phyloP scores from a whole-genome alignment of 1,140 invertebrate genomes.

The Caerostris extrusa region DNA sequence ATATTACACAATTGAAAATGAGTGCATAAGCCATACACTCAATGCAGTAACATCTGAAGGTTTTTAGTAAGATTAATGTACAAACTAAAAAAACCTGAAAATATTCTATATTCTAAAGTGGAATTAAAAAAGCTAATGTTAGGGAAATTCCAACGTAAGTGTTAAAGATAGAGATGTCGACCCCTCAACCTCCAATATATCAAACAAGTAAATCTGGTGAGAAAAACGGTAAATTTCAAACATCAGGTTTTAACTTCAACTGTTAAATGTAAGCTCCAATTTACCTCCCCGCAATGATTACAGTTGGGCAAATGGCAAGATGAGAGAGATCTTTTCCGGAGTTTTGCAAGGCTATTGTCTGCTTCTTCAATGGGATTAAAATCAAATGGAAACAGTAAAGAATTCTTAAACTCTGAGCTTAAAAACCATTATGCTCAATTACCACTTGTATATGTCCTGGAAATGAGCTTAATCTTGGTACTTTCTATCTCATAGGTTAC shows the following conservation, averaged over 20 bases:
- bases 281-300: conserved; percentile 51
- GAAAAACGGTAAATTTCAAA: conserved; percentile 35
- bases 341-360: conserved; percentile 58
- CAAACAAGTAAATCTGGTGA: conserved; percentile 35
- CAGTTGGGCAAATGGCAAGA: conserved; percentile 13
- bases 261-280: not conserved
- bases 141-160: not conserved
- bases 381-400: conserved; percentile 13
- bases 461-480: conserved; percentile 40
- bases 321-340: not conserved
- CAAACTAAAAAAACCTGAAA: no score
- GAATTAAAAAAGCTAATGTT: not conserved
- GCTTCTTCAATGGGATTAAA: conserved; percentile 45
- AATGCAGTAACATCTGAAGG: no score
- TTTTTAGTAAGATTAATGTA: no score
- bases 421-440: conserved; percentile 62
- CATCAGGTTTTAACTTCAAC: conserved; percentile 23
- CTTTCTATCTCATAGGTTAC: conserved; percentile 2
- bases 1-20: no score
- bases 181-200: not conserved
- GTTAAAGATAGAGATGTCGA: not conserved
- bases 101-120: no score
- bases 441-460: conserved; percentile 21
- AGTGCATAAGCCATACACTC: no score
- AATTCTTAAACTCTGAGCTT: conserved; percentile 17